Percentiles rank a stretch among this genome's conserved stretches.
These are phyloP conservation scores for Eumerus sabulonum DNA, from an alignment of 2,888 invertebrate genomes.

Conservation along the genomic window DNA sequence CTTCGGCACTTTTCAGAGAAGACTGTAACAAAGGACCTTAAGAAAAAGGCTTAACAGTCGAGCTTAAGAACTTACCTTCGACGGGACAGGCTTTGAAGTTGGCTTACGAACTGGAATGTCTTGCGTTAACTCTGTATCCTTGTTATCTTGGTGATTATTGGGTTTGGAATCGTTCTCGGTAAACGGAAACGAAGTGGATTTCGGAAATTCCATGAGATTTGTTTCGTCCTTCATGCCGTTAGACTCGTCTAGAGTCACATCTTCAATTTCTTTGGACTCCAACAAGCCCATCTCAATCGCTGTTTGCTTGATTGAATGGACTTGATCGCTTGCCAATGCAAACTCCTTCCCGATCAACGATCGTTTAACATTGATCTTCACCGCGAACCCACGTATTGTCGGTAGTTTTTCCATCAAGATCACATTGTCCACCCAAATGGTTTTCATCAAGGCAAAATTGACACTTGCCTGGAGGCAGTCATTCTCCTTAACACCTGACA, in stretches of 20 bases:
- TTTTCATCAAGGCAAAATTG: slow-evolving; percentile 71
- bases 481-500: slow-evolving; percentile 70
- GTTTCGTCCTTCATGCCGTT: slow-evolving; percentile 4
- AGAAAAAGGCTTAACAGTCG: background rate
- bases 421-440: slow-evolving; percentile 73
- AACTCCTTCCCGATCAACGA: slow-evolving; percentile 70
- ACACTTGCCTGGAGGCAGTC: slow-evolving; percentile 74
- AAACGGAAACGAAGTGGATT: slow-evolving; percentile 9
- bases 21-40: background rate
- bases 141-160: no score
- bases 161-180: background rate
- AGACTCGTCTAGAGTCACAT: background rate
- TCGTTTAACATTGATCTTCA: slow-evolving; percentile 70
- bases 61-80: background rate
- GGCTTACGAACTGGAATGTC: background rate
- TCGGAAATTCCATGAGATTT: slow-evolving; percentile 46
- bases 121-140: background rate
- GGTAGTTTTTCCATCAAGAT: slow-evolving; percentile 72
- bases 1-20: slow-evolving; percentile 5
- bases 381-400: slow-evolving; percentile 36
- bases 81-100: background rate
- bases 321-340: slow-evolving; percentile 40
- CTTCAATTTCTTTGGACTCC: no score
- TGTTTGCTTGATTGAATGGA: slow-evolving; percentile 28
- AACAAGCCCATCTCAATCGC: slow-evolving; percentile 38